A percentile compares a stretch with the other conserved stretches of the same genome.
phyloP scores from a whole-genome alignment of 2,113 vertebrate species.

The Chloebia gouldiae region DNA sequence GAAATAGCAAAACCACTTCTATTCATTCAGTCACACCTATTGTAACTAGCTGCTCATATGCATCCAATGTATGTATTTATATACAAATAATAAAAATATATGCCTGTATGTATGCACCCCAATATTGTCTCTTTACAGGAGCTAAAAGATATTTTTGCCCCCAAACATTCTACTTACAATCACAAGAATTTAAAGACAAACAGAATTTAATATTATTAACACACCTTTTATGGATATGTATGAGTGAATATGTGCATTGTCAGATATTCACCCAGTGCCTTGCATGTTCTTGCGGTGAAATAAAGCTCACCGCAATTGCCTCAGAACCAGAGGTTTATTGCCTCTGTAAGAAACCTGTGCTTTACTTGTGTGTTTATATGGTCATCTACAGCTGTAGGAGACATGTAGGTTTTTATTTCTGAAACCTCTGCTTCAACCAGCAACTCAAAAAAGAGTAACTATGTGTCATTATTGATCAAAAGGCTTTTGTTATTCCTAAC shows the following conservation, averaged over 20 bases:
- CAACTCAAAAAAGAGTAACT: background rate
- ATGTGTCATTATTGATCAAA: background rate
- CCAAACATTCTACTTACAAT: background rate
- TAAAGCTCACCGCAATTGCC: background rate
- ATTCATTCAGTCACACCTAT: background rate
- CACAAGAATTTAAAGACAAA: background rate
- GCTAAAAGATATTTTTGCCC: background rate
- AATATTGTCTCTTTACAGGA: background rate
- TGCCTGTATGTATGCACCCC: background rate
- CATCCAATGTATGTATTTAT: background rate
- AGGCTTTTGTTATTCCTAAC: background rate
- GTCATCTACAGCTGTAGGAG: background rate
- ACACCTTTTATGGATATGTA: background rate
- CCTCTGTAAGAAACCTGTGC: background rate
- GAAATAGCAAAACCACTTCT: background rate
- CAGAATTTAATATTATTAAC: background rate
- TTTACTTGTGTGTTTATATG: background rate
- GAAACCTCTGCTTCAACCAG: background rate
- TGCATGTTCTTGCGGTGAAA: background rate
- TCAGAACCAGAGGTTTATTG: background rate
- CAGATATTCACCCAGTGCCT: background rate
- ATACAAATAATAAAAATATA: background rate
- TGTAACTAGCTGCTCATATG: background rate
- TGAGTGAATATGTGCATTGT: background rate
- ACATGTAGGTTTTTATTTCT: background rate